phyloP scores from a whole-genome alignment of 2,797 vertebrate species.

The Pangasius mekongensis region DNA sequence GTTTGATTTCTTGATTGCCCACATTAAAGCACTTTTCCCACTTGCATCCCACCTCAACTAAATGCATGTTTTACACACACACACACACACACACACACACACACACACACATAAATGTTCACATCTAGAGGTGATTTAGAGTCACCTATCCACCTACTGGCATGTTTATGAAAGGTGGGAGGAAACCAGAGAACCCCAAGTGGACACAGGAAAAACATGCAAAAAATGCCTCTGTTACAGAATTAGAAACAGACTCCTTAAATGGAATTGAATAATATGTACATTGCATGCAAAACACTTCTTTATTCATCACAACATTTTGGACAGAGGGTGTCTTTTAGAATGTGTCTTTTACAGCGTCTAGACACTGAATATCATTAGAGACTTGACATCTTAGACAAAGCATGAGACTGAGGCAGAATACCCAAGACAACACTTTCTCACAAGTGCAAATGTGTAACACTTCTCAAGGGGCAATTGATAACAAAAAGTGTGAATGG shows the following conservation, averaged over 20 bases:
- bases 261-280: background rate
- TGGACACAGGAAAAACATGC: background rate
- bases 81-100: background rate
- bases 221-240: background rate
- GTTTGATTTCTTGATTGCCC: background rate
- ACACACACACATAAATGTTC: background rate
- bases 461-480: background rate
- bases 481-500: background rate
- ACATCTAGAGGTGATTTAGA: background rate
- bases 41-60: background rate
- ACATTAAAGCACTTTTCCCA: background rate
- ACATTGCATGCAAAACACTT: background rate
- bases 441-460: slow-evolving; percentile 3
- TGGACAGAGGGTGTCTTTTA: background rate
- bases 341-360: no score
- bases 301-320: background rate
- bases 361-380: background rate
- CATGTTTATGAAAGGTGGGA: background rate
- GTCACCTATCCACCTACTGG: background rate
- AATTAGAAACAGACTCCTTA: background rate
- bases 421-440: background rate
- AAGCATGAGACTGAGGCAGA: background rate
- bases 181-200: background rate
- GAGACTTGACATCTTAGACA: background rate
- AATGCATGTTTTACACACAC: background rate